Percentiles rank a stretch among this genome's conserved stretches.
phyloP scores from a whole-genome alignment of 2,797 vertebrate species.

The Siniperca obscura region DNA sequence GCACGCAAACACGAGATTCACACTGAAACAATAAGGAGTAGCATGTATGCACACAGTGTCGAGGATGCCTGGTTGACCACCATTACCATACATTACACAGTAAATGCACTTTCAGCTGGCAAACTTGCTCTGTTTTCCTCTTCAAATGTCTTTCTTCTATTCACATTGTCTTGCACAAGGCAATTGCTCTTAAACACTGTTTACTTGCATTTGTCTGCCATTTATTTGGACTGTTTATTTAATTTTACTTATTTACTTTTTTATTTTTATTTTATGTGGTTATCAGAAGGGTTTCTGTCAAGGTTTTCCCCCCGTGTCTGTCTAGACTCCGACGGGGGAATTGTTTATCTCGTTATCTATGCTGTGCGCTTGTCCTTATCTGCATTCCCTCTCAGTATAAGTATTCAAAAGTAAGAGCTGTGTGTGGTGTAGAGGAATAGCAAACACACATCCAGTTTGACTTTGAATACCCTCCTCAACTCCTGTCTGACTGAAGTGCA shows the following conservation, averaged over 20 bases:
- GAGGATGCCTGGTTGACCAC: constrained; percentile 62
- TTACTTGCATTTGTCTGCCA: constrained; percentile 74
- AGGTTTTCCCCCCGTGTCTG: constrained; percentile 41
- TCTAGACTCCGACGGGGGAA: constrained; percentile 50
- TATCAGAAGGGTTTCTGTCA: constrained; percentile 54
- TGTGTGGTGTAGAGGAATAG: constrained; percentile 71
- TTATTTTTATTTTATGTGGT: constrained; percentile 54
- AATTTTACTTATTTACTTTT: constrained; percentile 44
- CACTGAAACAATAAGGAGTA: neutral
- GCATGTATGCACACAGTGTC: constrained; percentile 3
- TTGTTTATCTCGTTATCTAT: constrained; percentile 71
- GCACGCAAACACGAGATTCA: constrained; percentile 20
- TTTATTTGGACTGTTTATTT: constrained; percentile 49
- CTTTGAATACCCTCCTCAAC: constrained; percentile 80
- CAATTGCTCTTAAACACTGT: constrained; percentile 67
- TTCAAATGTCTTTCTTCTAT: constrained; percentile 63
- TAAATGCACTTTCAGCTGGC: constrained; percentile 84
- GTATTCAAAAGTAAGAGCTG: constrained; percentile 77
- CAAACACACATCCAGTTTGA: constrained; percentile 81
- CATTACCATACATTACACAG: constrained; percentile 76
- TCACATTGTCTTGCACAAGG: constrained; percentile 71
- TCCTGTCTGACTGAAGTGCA: constrained; percentile 71
- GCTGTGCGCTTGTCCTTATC: constrained; percentile 66
- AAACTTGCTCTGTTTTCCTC: constrained; percentile 64
- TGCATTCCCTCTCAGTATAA: constrained; percentile 76